Evolutionary conservation across 2,113 vertebrate genomes (phyloP).

Genomic region (Thermophis baileyi): DNA sequence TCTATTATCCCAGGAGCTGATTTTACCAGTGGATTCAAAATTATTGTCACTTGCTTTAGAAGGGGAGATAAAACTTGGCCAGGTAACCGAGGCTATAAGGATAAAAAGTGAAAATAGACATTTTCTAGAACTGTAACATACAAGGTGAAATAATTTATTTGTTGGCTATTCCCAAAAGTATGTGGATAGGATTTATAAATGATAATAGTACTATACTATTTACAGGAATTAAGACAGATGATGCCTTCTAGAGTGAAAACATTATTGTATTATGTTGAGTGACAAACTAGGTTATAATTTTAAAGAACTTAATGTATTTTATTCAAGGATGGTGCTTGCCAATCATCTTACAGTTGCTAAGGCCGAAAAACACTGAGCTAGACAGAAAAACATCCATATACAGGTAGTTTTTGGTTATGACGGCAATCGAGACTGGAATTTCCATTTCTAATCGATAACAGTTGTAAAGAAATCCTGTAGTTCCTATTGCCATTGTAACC

Average conservation of each 20-base stretch:
- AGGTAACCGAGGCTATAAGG: slow-evolving; percentile 48
- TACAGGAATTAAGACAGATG: not conserved
- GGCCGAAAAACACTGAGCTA: not conserved
- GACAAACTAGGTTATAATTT: not conserved
- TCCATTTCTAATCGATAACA: not conserved
- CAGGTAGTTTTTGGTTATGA: not conserved
- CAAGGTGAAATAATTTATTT: not conserved
- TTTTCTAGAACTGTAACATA: not conserved
- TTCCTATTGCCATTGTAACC: not conserved
- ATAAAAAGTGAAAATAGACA: not conserved
- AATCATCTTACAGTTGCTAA: not conserved
- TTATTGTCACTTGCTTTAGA: slow-evolving; percentile 67
- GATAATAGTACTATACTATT: not conserved
- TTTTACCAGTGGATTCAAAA: slow-evolving; percentile 67
- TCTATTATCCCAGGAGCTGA: slow-evolving; percentile 63
- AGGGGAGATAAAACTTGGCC: slow-evolving; percentile 67
- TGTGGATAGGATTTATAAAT: not conserved
- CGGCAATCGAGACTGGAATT: not conserved
- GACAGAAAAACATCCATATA: not conserved
- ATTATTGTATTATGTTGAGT: not conserved
- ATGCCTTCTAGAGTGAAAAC: not conserved
- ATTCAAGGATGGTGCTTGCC: not conserved
- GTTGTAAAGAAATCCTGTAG: not conserved
- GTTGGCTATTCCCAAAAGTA: not conserved
- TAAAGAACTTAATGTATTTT: not conserved